Evolutionary conservation across 2,797 vertebrate species (phyloP).

Genomic region (Protonibea diacanthus): DNA sequence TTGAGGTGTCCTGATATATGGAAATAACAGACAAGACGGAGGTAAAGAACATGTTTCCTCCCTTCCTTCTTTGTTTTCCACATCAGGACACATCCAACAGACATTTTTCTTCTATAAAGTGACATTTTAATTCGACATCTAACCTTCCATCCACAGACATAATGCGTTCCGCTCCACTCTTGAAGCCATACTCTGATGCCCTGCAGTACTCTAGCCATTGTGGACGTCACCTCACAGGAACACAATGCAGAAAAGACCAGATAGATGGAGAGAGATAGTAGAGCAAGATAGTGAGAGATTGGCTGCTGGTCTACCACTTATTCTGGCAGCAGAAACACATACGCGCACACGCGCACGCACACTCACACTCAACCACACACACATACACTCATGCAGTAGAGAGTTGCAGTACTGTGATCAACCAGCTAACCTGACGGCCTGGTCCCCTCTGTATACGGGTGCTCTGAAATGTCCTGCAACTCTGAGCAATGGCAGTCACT

Average conservation of each 20-base stretch:
- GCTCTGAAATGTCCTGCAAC: conserved; percentile 85
- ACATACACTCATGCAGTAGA: conserved; percentile 73
- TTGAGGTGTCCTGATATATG: neutral
- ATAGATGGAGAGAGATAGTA: conserved; percentile 62
- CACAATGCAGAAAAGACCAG: conserved; percentile 83
- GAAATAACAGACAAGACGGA: neutral
- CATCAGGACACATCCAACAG: neutral
- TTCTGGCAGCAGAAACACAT: conserved; percentile 43
- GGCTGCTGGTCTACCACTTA: conserved; percentile 59
- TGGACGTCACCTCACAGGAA: conserved; percentile 71
- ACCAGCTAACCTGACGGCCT: conserved; percentile 82
- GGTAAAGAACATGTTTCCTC: neutral
- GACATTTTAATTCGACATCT: neutral
- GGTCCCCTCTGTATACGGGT: conserved; percentile 78
- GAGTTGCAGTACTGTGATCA: conserved; percentile 69
- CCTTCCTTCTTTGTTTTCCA: conserved; percentile 7
- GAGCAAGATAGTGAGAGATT: conserved; percentile 56
- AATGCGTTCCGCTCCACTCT: conserved; percentile 84
- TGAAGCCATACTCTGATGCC: conserved; percentile 78
- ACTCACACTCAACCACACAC: conserved; percentile 22
- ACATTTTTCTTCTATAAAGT: neutral
- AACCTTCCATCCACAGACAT: conserved; percentile 81
- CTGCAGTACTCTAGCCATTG: conserved; percentile 71
- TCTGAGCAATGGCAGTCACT: conserved; percentile 81
- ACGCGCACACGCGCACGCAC: conserved; percentile 15